Evolutionary conservation across 1,140 invertebrate genomes (phyloP).

Genomic region (Tetragonula clypearis): DNA sequence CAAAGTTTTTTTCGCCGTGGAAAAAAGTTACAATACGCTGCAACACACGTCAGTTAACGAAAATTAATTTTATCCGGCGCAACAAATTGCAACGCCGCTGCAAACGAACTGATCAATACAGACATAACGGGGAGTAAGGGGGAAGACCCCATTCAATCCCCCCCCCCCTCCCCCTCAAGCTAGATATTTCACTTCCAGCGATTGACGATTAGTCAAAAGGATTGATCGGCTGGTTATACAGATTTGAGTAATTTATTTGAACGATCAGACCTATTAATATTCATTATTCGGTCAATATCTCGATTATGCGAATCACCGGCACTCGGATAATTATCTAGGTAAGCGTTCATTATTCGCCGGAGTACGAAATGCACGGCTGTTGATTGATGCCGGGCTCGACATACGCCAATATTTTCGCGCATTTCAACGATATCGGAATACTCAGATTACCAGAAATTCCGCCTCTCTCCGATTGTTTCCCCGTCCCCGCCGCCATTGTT

Average conservation of each 20-base stretch:
- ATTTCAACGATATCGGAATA: not conserved
- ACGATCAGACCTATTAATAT: constrained; percentile 61
- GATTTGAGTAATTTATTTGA: constrained; percentile 63
- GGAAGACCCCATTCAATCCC: no score
- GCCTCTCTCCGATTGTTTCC: no score
- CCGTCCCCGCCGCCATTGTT: not conserved
- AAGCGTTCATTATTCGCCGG: constrained; percentile 61
- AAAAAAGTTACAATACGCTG: not conserved
- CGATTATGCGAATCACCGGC: constrained; percentile 43
- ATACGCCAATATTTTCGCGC: constrained; percentile 2
- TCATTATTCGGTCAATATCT: constrained; percentile 61
- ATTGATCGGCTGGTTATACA: constrained; percentile 29
- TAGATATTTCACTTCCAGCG: not conserved
- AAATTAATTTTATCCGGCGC: not conserved
- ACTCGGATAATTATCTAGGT: constrained; percentile 62
- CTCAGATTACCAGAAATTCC: not conserved
- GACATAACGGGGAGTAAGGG: not conserved
- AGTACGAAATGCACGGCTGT: constrained; percentile 30
- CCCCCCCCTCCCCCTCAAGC: no score
- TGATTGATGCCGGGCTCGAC: constrained; percentile 52
- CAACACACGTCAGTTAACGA: not conserved
- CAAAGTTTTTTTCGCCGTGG: not conserved
- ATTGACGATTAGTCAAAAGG: constrained; percentile 51
- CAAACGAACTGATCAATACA: not conserved
- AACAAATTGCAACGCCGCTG: not conserved